Base-by-base conservation (phyloP, 2,888 invertebrate species). In the Calameuta pallipes region DNA sequence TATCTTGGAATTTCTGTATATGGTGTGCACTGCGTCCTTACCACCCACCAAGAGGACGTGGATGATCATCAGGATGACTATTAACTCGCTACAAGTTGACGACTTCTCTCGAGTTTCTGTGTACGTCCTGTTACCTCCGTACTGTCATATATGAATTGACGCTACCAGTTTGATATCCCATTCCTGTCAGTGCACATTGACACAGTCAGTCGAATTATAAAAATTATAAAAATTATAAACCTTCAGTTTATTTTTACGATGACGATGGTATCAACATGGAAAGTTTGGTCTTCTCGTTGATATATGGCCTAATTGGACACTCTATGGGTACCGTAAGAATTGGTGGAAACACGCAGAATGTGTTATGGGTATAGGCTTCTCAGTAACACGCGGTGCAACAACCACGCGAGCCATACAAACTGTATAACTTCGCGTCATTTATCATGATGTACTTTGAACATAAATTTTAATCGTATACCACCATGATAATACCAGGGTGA, bases 31-130 rank as follows among this genome's bases (percentile, higher is more conserved):
- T 75, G 73, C 37, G 78, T 78, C 30, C 56, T 74, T 78, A 80
- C 81, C 83, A 82, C 83, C 82, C 82, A 83, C 80, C 80, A 81
- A 71, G 82, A 31, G 74, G 76, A 80, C 79, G 74, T 82, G 80
- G 76, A 41, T 41, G 41, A 41, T 41, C 41, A 41, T 41, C 41
- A 41, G 41, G 41, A 41, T 41, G 41, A 41, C 6, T 41, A 41
- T 41, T 41, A 41, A 41, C 41, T 41, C 15, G 6, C 15, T 41
- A 41, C 41, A 15, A 41, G 4, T 15, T 41, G 15, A 41, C 6
- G 41, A 0, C 15, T 41, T 41, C 15, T 41, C 15, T 41, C 15
- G 41, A 41, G 6, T 41, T 4, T 41, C 1, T 15, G 41, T 41
- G 15, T 41, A 41, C 41, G 15, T 41, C 15, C 6, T 41, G 41